These are phyloP conservation scores for Neotoxoptera formosana DNA, from an alignment of 1,140 invertebrate genomes.

Conservation along the genomic window DNA sequence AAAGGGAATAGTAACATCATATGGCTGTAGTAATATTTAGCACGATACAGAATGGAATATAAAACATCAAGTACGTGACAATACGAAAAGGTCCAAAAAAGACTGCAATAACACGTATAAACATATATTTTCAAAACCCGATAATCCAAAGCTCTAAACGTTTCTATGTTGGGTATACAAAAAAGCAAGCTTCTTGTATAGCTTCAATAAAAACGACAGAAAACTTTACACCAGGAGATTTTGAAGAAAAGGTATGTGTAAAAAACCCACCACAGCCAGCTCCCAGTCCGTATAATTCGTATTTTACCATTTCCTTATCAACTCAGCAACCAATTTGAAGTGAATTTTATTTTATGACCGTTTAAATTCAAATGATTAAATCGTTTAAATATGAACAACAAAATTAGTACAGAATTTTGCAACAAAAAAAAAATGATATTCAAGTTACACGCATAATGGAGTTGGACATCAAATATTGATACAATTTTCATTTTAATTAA, in stretches of 20 bases:
- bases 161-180: constrained; percentile 23
- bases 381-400: background rate
- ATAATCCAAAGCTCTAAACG: constrained; percentile 25
- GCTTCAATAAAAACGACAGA: constrained; percentile 33
- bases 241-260: background rate
- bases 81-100: constrained; percentile 50
- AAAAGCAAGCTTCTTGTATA: background rate
- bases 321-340: background rate
- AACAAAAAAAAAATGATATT: too few relatives aligned
- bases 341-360: too few relatives aligned
- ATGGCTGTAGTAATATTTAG: constrained; percentile 30
- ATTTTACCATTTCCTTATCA: background rate
- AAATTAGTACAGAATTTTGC: background rate
- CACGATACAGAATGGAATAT: constrained; percentile 25
- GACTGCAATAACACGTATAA: constrained; percentile 37
- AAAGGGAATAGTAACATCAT: constrained; percentile 12
- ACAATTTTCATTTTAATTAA: too few relatives aligned
- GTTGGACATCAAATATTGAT: too few relatives aligned
- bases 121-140: constrained; percentile 11
- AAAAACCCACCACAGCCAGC: background rate
- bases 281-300: background rate
- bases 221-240: background rate
- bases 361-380: too few relatives aligned
- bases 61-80: constrained; percentile 54
- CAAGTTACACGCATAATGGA: too few relatives aligned